These are phyloP conservation scores for Girardinus metallicus DNA, from an alignment of 2,797 vertebrate genomes.

Conservation along the genomic window DNA sequence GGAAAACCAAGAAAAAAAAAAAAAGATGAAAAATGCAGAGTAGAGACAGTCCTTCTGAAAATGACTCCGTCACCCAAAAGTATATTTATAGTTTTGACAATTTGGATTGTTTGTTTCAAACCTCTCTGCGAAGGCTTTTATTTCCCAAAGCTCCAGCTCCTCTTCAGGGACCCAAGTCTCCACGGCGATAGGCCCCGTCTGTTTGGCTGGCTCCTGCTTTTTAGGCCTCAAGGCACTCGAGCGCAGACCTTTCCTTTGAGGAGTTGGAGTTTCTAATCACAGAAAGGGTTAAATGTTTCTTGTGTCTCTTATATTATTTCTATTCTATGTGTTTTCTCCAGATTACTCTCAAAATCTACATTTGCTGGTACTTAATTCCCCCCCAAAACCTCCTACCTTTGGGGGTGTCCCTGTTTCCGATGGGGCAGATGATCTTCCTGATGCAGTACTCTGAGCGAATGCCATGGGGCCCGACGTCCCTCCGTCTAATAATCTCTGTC, in stretches of 20 bases:
- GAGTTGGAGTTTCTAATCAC: slow-evolving; percentile 91
- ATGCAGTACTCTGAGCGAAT: slow-evolving; percentile 98
- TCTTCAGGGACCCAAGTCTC: slow-evolving; percentile 97
- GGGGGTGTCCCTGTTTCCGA: slow-evolving; percentile 91
- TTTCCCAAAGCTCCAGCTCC: slow-evolving; percentile 98
- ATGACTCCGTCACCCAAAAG: neutral
- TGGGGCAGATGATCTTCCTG: slow-evolving; percentile 96
- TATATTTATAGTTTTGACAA: neutral
- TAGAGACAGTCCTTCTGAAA: neutral
- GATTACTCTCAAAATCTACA: neutral
- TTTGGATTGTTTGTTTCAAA: slow-evolving; percentile 47
- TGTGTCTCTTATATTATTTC: neutral
- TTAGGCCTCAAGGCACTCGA: slow-evolving; percentile 96
- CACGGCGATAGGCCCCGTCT: slow-evolving; percentile 92
- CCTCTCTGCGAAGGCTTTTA: slow-evolving; percentile 97
- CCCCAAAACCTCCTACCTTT: slow-evolving; percentile 84
- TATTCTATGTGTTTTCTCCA: neutral
- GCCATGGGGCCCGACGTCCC: slow-evolving; percentile 92
- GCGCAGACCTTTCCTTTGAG: slow-evolving; percentile 96
- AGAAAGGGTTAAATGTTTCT: neutral
- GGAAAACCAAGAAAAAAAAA: slow-evolving; percentile 25
- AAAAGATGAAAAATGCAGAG: neutral
- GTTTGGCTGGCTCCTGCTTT: slow-evolving; percentile 93
- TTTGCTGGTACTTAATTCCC: neutral
- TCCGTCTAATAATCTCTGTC: slow-evolving; percentile 95